Base-by-base conservation (phyloP, 1,140 invertebrate genomes). In the Ceratosolen solmsi region DNA sequence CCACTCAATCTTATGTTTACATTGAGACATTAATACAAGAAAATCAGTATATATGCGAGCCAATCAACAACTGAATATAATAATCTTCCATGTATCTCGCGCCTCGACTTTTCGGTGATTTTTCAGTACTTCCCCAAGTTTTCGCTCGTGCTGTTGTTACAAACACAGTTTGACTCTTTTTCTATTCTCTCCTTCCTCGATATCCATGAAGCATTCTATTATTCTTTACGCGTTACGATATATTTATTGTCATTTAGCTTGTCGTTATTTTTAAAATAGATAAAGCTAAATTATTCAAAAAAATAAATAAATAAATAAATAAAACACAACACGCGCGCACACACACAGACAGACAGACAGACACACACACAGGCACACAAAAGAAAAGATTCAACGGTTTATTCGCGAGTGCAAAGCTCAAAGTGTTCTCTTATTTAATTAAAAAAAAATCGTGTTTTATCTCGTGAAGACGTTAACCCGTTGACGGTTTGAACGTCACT, bases 91-190 rank as follows among this genome's bases (percentile, higher is more conserved):
- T 38, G 63, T 38, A 38, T 7, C 63, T 68, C 0, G 20, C 63
- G 20, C 2, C 17, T 73, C 20, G 25, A 41, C 38, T n/a, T 33
- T 75, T 54, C 36, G 73, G 49, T 25, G 51, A 80, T 70, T 77
- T 30, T 25, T 81, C 54, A 77, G n/a, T 63, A 36, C 63, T 15
- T 38, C 15, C 58, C 56, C 72, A 70, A 65, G 38, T 80, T 78
- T 51, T 54, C 63, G 60, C 63, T 33, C 56, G 63, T 68, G 27
- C 76, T 68, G 63, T 78, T 68, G 30, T 68, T 22, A 76, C 36
- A 60, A 38, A 63, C 38, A 17, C 38, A 51, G 33, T 38, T 68
- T n/a, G 22, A 68, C 49, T 56, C 25, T 33, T 38, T 25, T 73
- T 73, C 46, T 56, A 38, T 38, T 68, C 71, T 73, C 20, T 73